Evolutionary conservation across 2,113 vertebrate species (phyloP).

Genomic region (Chrysemys picta): DNA sequence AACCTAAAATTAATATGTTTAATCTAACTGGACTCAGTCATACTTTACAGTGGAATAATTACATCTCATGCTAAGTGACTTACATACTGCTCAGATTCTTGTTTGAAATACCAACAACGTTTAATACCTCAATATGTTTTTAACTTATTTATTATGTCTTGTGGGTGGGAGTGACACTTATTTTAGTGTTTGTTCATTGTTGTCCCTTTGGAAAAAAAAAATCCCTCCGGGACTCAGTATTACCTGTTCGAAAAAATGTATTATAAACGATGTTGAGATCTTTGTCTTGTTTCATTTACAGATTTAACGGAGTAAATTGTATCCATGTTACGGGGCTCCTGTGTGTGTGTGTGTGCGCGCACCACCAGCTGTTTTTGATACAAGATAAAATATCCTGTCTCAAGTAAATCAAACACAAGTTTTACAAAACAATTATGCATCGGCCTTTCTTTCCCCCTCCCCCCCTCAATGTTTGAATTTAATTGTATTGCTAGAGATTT

Average conservation of each 20-base stretch:
- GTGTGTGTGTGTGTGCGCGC: not conserved
- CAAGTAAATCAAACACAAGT: conserved; percentile 41
- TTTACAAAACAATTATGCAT: not conserved
- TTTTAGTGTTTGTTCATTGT: not conserved
- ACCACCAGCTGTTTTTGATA: conserved; percentile 63
- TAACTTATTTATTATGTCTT: not conserved
- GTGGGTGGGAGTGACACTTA: not conserved
- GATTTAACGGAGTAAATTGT: conserved; percentile 32
- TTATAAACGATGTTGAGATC: conserved; percentile 28
- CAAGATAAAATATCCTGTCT: conserved; percentile 17
- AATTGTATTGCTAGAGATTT: conserved; percentile 43
- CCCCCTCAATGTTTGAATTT: not conserved
- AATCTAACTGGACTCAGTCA: not conserved
- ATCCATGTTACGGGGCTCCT: not conserved
- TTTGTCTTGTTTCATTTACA: not conserved
- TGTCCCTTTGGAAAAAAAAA: not conserved
- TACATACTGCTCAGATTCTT: not conserved
- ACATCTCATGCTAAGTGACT: not conserved
- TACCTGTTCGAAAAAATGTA: conserved; percentile 65
- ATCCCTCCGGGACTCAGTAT: not conserved
- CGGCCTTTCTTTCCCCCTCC: not conserved
- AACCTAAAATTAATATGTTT: not conserved
- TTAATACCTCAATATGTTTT: not conserved
- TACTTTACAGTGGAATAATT: not conserved
- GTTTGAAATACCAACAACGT: not conserved